Conservation (phyloP, 2,888 invertebrate species). For the Andrena chrysosceles region DNA sequence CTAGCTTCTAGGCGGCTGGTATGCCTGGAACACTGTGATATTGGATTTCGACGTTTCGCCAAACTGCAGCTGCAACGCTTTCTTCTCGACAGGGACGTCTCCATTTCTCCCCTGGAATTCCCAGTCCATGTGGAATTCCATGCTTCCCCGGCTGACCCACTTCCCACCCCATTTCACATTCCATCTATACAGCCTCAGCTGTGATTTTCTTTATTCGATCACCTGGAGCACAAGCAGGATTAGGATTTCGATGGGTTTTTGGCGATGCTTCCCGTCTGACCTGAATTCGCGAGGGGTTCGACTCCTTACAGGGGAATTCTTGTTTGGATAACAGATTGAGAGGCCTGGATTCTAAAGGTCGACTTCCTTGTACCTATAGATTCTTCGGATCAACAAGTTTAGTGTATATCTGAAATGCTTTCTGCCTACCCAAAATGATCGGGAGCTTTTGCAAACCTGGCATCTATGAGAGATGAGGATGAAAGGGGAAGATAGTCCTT, state of each 20-base stretch:
- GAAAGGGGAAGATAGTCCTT: neutral
- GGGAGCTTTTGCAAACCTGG: too few relatives aligned
- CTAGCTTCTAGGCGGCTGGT: conserved; percentile 71
- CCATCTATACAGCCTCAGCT: too few relatives aligned
- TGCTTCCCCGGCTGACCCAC: conserved; percentile 34
- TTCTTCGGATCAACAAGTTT: too few relatives aligned
- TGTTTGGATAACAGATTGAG: neutral
- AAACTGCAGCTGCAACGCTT: conserved; percentile 56
- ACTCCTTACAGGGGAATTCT: neutral
- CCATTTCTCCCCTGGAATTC: conserved; percentile 31
- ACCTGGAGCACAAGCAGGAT: neutral
- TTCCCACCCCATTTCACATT: conserved; percentile 21
- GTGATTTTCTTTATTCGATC: neutral
- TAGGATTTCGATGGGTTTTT: neutral
- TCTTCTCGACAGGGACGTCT: conserved; percentile 52
- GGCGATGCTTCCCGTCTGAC: neutral
- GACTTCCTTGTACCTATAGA: neutral
- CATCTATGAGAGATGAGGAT: too few relatives aligned
- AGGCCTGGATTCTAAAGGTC: neutral
- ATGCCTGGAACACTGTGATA: conserved; percentile 66
- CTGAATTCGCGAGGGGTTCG: neutral
- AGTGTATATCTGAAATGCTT: too few relatives aligned
- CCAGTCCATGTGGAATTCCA: conserved; percentile 26
- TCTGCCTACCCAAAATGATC: too few relatives aligned
- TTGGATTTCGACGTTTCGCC: conserved; percentile 70